These are phyloP conservation scores for Capreolus pygargus DNA, from an alignment of 2,113 vertebrate genomes.

Conservation along the genomic window DNA sequence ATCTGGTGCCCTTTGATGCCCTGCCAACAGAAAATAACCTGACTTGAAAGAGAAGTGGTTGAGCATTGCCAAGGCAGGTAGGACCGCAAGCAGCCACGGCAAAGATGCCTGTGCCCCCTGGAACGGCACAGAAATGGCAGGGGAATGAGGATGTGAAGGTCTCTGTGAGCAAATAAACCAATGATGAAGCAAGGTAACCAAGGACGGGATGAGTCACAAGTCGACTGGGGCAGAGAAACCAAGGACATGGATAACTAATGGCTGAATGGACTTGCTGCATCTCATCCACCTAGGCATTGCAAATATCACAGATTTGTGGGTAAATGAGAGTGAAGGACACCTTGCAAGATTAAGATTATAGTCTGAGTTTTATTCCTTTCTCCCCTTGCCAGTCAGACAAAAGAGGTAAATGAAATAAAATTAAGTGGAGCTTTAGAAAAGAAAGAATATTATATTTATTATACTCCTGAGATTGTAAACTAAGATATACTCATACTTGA, in stretches of 20 bases:
- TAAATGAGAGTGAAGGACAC: not conserved
- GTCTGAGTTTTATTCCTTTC: not conserved
- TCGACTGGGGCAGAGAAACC: not conserved
- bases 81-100: not conserved
- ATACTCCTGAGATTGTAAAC: not conserved
- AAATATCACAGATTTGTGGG: not conserved
- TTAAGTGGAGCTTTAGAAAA: not conserved
- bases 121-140: not conserved
- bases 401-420: not conserved
- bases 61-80: not conserved
- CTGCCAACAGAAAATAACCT: not conserved
- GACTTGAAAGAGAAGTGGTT: not conserved
- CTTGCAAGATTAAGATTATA: not conserved
- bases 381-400: not conserved
- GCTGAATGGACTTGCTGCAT: not conserved
- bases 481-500: not conserved
- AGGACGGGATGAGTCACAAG: not conserved
- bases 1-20: not conserved
- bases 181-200: not conserved
- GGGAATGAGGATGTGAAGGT: not conserved
- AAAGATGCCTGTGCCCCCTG: not conserved
- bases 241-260: not conserved
- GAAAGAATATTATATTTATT: not conserved
- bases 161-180: not conserved
- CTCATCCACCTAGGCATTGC: not conserved